Conservation (phyloP, 1,140 invertebrate genomes). For the Drosophila melanica region DNA sequence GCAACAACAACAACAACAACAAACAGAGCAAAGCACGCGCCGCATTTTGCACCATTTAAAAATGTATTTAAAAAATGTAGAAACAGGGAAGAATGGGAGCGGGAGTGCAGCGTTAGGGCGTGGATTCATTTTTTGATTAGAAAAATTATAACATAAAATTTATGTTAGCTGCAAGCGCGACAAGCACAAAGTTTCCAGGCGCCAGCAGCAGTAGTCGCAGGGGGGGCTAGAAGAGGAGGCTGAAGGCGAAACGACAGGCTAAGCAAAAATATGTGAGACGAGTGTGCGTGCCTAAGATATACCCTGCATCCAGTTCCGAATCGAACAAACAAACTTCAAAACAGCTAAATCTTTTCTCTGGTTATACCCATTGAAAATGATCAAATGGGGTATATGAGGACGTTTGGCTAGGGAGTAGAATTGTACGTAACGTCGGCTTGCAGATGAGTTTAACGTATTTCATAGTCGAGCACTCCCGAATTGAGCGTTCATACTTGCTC, state of each 20-base stretch:
- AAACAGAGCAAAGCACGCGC: slow-evolving; percentile 38
- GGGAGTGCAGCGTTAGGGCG: neutral
- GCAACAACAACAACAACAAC: slow-evolving; percentile 12
- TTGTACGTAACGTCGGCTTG: no score
- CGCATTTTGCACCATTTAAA: slow-evolving; percentile 70
- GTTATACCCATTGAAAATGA: no score
- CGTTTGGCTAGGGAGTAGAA: no score
- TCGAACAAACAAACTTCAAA: no score
- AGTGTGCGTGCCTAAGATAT: no score
- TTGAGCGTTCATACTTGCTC: no score
- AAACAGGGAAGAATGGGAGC: neutral
- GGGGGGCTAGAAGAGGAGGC: neutral
- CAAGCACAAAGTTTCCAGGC: slow-evolving; percentile 55
- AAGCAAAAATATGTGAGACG: neutral
- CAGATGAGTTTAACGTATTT: no score
- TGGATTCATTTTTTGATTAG: slow-evolving; percentile 76
- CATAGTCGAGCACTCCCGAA: no score
- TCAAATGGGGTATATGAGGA: no score
- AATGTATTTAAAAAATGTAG: slow-evolving; percentile 63
- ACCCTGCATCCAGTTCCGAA: no score
- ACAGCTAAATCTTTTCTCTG: no score
- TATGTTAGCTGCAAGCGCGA: slow-evolving; percentile 70
- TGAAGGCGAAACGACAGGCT: neutral
- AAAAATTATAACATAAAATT: slow-evolving; percentile 81
- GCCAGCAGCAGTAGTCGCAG: neutral